Conservation (phyloP, 2,113 vertebrate species). For the Oceanodroma tethys region DNA sequence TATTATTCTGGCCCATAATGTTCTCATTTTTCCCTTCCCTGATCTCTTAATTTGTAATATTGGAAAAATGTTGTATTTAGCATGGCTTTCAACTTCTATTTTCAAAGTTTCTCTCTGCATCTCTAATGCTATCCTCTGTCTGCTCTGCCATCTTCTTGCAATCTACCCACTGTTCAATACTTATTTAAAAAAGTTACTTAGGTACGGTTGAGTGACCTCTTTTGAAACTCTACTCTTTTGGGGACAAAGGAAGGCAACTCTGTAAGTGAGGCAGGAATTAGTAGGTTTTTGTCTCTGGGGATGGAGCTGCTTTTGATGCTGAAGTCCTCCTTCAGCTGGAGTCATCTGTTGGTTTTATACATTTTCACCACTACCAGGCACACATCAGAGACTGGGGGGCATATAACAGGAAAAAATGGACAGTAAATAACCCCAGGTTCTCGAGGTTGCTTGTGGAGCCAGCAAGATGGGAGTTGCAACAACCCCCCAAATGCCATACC, state of each 20-base stretch:
- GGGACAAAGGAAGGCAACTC: background rate
- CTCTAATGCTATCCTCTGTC: background rate
- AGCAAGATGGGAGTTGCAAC: background rate
- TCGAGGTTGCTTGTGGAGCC: background rate
- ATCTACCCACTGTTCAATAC: constrained; percentile 12
- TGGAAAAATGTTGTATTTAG: constrained; percentile 8
- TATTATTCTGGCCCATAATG: background rate
- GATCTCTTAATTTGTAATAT: constrained; percentile 27
- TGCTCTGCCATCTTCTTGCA: constrained; percentile 22
- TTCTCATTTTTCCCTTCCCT: constrained; percentile 40
- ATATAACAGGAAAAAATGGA: background rate
- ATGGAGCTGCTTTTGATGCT: constrained; percentile 8
- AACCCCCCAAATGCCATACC: background rate
- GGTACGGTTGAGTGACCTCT: background rate
- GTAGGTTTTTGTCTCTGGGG: background rate
- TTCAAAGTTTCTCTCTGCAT: constrained; percentile 32
- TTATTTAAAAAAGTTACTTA: constrained; percentile 48
- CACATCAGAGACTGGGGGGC: background rate
- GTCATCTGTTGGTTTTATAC: background rate
- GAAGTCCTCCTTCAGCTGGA: background rate
- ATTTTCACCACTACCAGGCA: background rate
- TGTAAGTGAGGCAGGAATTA: background rate
- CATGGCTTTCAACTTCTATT: background rate
- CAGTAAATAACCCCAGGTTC: background rate
- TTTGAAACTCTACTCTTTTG: background rate